Base-by-base conservation (phyloP, 2,888 invertebrate species). In the Fragum fragum region DNA sequence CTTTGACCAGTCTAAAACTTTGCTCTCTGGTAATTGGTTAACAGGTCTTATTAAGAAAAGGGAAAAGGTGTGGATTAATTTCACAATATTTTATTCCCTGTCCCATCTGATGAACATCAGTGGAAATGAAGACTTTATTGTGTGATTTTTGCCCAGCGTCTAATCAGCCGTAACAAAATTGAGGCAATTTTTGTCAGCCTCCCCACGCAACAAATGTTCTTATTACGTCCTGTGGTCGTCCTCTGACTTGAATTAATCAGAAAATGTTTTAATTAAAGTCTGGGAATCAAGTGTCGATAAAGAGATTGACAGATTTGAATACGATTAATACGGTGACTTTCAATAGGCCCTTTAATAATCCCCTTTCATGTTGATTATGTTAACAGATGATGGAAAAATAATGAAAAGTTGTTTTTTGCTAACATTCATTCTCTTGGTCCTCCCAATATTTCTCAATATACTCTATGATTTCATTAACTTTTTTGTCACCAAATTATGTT, bases 151-250 rank as follows among this genome's bases (percentile, higher is more conserved):
- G 42, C 16, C 42, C 36, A 9, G 42, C n/a, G 42, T 23, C 66
- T 66, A 66, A 66, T 66, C 66, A 66, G 42, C 36, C 53, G 32
- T 26, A 53, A n/a, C 29, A 47, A 70, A 70, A 53, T 70, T 52
- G 52, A 70, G 70, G 70, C 70, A 70, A 70, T 70, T 70, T 70
- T 53, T 53, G 70, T 53, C 53, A 29, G 66, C 23, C 66, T 66
- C 66, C 42, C 42, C 66, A 66, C 66, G 53, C 68, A 74, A 74
- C 74, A 74, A 74, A 66, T 74, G 68, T 66, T 66, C 74, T 66
- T 66, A 74, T 74, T 74, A 74, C 74, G 66, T 74, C 55, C 55
- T 74, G 74, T 52, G 68, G 71, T 71, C 36, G 66, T 66, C 36
- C 66, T 26, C 42, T 23, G 23, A 42, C 66, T 66, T 42, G 42